Evolutionary conservation across 2,113 vertebrate species (phyloP), one percentile per base, ranked within the genome.

Genomic region (Oryctolagus cuniculus): DNA sequence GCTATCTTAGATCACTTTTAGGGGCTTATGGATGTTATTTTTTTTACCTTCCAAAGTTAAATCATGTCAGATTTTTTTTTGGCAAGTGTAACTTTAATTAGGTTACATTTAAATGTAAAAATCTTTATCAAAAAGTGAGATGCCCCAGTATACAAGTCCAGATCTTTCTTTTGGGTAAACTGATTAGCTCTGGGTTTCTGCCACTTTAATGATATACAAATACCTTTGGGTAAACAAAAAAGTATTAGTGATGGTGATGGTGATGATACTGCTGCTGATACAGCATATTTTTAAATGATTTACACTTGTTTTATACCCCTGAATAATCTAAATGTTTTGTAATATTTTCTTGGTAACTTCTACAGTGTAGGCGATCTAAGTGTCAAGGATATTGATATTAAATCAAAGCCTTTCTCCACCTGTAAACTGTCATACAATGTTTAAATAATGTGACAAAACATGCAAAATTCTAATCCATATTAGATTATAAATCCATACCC

Each of bases 11-110:
- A 29, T 80, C 10, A 10, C 11, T 72, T 74, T 53, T n/a, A 74
- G 21, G 87, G 15, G 17, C 12, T 77, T 66, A 64, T 55, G 6
- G 4, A 22, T 73, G 12, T 58, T 58, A 12, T 19, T 78, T 49
- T 58, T 89, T 82, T 29, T 22, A 77, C 19, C 51, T 89, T 75
- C 6, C 5, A 90, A 90, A 92, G 44, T 38, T 70, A 90, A 81
- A 77, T 10, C 2, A 66, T 61, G 31, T 72, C 8, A 61, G 19
- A 4, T 2, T 80, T 64, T 36, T 69, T 78, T 72, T 74, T 38
- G 38, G 2, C 21, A 87, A 38, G 6, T 74, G 5, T 64, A 87
- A 44, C 19, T 72, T 55, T 73, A 90, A 55, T 85, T 79, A 44
- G 51, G 38, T 17, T 63, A 74, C 72, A 61, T 87, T 91, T 89